These are phyloP conservation scores for Drosophila mercatorum DNA, from an alignment of 2,888 invertebrate species.

Conservation along the genomic window DNA sequence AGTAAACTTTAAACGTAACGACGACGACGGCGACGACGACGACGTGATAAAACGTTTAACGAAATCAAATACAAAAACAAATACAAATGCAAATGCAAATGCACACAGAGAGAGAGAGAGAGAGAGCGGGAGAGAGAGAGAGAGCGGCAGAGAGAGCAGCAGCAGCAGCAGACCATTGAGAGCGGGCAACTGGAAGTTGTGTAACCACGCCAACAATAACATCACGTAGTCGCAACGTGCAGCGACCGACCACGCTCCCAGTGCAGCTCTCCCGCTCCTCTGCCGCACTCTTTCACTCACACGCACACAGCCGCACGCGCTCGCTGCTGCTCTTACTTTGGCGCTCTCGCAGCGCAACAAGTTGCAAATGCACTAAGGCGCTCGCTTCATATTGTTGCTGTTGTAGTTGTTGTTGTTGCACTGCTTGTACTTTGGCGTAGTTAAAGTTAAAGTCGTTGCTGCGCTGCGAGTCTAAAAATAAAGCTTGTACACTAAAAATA, in stretches of 20 bases:
- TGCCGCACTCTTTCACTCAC: slow-evolving; percentile 23
- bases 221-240: slow-evolving; percentile 74
- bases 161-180: slow-evolving; percentile 14
- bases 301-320: neutral
- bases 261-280: slow-evolving; percentile 25
- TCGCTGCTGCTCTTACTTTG: slow-evolving; percentile 8
- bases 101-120: slow-evolving; percentile 34
- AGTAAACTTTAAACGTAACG: slow-evolving; percentile 54
- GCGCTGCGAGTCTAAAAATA: slow-evolving; percentile 62
- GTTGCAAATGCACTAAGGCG: slow-evolving; percentile 60
- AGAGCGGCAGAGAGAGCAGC: neutral
- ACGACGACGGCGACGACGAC: slow-evolving; percentile 25
- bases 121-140: slow-evolving; percentile 2
- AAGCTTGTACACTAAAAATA: slow-evolving; percentile 70
- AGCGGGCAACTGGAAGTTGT: slow-evolving; percentile 60
- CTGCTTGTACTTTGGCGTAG: slow-evolving; percentile 51
- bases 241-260: slow-evolving; percentile 28
- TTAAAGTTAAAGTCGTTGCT: slow-evolving; percentile 62
- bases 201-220: slow-evolving; percentile 65
- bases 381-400: slow-evolving; percentile 27
- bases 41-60: slow-evolving; percentile 75
- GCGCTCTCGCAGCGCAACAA: slow-evolving; percentile 58
- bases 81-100: slow-evolving; percentile 36
- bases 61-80: slow-evolving; percentile 52
- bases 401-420: slow-evolving; percentile 40